These are phyloP conservation scores for Sakesphorus luctuosus DNA, from an alignment of 2,113 vertebrate genomes.

Conservation along the genomic window DNA sequence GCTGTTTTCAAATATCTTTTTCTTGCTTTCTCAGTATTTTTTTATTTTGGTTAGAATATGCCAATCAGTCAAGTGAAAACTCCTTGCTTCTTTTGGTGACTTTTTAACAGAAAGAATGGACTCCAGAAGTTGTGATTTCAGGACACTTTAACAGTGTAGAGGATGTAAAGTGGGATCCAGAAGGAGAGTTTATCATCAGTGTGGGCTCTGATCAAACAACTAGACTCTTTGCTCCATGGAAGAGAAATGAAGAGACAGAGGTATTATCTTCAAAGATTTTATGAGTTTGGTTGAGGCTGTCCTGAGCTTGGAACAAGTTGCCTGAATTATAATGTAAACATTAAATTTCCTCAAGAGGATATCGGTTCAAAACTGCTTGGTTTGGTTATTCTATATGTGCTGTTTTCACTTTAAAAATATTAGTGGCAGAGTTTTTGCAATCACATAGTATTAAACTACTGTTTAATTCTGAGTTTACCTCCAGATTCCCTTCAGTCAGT, in stretches of 20 bases:
- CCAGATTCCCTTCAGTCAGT: neutral
- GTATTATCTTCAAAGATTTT: constrained; percentile 64
- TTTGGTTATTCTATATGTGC: neutral
- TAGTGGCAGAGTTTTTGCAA: neutral
- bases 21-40: neutral
- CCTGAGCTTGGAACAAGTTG: neutral
- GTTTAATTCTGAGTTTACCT: neutral
- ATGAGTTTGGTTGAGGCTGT: neutral
- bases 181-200: constrained; percentile 92
- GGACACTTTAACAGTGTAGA: constrained; percentile 93
- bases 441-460: neutral
- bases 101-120: constrained; percentile 84
- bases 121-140: constrained; percentile 89
- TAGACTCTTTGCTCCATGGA: constrained; percentile 93
- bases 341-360: neutral
- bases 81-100: neutral
- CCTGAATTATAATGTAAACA: neutral
- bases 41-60: neutral
- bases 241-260: constrained; percentile 74
- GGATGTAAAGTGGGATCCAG: constrained; percentile 93
- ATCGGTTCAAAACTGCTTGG: neutral
- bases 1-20: neutral
- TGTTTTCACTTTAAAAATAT: neutral
- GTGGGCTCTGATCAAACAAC: constrained; percentile 95
- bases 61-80: neutral